Evolutionary conservation across 2,797 vertebrate genomes (phyloP).

Genomic region (Acestrorhynchus altus): DNA sequence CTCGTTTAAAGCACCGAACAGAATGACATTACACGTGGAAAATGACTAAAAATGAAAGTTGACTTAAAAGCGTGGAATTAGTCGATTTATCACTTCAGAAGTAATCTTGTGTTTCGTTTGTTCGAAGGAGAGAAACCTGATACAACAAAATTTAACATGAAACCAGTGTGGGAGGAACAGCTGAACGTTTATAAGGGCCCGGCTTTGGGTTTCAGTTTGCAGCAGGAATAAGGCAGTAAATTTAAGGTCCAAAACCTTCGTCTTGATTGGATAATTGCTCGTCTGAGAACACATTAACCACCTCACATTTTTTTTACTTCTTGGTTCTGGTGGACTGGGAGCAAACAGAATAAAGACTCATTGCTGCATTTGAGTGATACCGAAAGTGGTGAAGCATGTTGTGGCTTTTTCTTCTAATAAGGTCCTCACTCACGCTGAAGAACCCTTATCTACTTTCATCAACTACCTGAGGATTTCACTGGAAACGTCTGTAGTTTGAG

Average conservation of each 20-base stretch:
- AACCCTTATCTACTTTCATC: constrained; percentile 7
- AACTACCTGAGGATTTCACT: constrained; percentile 22
- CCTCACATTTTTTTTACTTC: not conserved
- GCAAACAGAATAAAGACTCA: constrained; percentile 5
- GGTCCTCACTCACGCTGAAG: not conserved
- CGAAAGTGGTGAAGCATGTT: constrained; percentile 60
- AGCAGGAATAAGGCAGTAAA: too few relatives aligned
- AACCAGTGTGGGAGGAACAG: not conserved
- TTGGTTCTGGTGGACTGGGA: not conserved
- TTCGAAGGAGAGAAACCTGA: not conserved
- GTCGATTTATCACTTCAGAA: not conserved
- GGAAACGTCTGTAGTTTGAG: constrained; percentile 29
- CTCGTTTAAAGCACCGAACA: not conserved
- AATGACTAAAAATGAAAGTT: constrained; percentile 3
- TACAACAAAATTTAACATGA: not conserved
- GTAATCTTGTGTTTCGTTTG: not conserved
- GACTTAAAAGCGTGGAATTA: not conserved
- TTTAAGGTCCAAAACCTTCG: too few relatives aligned
- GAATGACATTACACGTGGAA: constrained; percentile 1
- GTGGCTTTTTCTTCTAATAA: constrained; percentile 36
- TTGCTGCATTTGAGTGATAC: constrained; percentile 34
- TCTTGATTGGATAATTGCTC: too few relatives aligned
- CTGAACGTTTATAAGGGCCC: too few relatives aligned
- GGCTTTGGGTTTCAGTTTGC: too few relatives aligned
- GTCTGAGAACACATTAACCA: not conserved